Conservation (phyloP, 2,113 vertebrate species). For the Malurus melanocephalus region DNA sequence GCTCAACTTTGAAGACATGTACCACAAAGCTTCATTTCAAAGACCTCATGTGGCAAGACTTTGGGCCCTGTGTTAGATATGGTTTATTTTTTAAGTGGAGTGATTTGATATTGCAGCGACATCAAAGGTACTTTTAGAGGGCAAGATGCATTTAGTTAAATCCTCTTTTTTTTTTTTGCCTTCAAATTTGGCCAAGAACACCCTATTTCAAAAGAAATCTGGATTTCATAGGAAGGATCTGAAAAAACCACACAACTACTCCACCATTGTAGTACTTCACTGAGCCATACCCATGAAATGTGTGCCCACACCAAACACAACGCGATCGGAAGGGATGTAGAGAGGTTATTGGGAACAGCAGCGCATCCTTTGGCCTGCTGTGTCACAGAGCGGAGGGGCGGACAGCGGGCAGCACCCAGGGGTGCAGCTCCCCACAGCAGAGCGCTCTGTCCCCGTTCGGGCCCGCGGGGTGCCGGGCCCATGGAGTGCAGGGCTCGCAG, state of each 20-base stretch:
- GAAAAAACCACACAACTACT: neutral
- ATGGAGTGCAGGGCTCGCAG: neutral
- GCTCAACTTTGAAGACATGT: neutral
- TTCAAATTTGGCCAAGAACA: neutral
- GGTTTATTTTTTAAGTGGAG: neutral
- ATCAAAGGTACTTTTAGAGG: neutral
- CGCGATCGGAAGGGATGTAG: fast-evolving
- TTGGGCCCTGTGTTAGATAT: fast-evolving
- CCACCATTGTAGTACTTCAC: fast-evolving
- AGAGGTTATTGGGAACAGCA: fast-evolving
- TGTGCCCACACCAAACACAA: fast-evolving
- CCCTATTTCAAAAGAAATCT: neutral
- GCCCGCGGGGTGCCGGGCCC: neutral
- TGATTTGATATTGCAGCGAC: neutral
- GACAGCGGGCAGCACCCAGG: fast-evolving
- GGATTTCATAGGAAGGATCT: neutral
- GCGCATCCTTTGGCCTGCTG: neutral
- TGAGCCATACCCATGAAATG: fast-evolving
- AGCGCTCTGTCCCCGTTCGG: no score
- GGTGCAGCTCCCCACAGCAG: fast-evolving
- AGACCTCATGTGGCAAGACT: neutral
- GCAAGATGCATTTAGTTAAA: neutral
- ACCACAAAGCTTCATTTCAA: neutral
- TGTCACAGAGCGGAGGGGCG: fast-evolving
- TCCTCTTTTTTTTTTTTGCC: neutral